phyloP scores from a whole-genome alignment of 2,888 invertebrate genomes.

The Epistrophella euchroma region DNA sequence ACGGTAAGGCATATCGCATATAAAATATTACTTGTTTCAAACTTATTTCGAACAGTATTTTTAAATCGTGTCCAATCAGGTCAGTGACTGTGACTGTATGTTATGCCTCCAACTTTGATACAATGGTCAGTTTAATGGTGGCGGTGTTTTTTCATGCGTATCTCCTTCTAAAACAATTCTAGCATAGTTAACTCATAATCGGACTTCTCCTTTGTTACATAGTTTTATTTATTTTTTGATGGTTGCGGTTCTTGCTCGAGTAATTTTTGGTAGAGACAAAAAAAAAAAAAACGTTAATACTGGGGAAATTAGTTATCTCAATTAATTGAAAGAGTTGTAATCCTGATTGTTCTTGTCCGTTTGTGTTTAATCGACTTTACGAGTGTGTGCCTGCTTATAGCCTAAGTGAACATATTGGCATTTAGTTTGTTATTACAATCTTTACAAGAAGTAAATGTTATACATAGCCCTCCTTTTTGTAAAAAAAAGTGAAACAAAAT shows the following conservation, averaged over 20 bases:
- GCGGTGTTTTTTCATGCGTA: conserved; percentile 68
- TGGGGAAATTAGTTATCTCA: background rate
- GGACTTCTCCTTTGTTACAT: conserved; percentile 41
- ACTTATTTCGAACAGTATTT: conserved; percentile 46
- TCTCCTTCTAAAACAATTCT: conserved; percentile 61
- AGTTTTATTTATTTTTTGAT: conserved; percentile 50
- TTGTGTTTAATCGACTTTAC: conserved; percentile 13
- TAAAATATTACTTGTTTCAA: background rate
- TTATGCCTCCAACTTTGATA: conserved; percentile 36
- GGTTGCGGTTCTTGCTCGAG: conserved; percentile 53
- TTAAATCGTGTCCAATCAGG: conserved; percentile 53
- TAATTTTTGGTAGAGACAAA: conserved; percentile 33
- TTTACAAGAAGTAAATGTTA: background rate
- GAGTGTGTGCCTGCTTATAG: background rate
- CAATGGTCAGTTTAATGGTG: conserved; percentile 54
- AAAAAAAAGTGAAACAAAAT: background rate
- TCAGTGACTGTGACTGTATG: conserved; percentile 68
- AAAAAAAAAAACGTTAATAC: background rate
- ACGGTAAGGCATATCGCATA: conserved; percentile 42
- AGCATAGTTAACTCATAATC: conserved; percentile 48
- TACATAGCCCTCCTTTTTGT: background rate
- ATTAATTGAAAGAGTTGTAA: conserved; percentile 1
- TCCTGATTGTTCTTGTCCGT: background rate
- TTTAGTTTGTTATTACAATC: conserved; percentile 2
- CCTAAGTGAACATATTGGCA: background rate